Conservation (phyloP, 2,888 invertebrate genomes). For the Epicampocera succincta region DNA sequence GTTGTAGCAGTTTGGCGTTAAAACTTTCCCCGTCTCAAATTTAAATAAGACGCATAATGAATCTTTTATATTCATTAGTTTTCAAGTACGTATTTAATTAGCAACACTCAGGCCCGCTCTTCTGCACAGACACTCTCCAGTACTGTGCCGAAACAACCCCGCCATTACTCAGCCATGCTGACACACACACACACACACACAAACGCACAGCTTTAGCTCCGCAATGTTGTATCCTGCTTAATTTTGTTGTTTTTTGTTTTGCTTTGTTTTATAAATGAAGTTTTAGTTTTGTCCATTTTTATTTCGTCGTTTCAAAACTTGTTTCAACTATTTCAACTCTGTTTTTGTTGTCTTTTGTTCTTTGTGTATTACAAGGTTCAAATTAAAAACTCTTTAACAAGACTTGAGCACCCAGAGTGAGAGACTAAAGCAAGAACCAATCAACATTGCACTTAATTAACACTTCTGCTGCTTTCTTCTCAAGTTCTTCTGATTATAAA, state of each 20-base stretch:
- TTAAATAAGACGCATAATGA: constrained; percentile 35
- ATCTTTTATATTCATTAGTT: constrained; percentile 37
- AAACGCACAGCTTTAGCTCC: neutral
- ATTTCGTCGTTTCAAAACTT: neutral
- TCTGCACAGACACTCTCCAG: neutral
- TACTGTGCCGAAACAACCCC: neutral
- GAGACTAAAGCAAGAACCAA: constrained; percentile 25
- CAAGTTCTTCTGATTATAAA: neutral
- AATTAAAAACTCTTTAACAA: constrained; percentile 13
- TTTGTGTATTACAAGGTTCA: neutral
- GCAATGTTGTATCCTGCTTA: neutral
- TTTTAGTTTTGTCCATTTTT: constrained; percentile 12
- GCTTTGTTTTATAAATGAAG: neutral
- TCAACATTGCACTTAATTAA: constrained; percentile 37
- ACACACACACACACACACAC: neutral
- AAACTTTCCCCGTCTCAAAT: neutral
- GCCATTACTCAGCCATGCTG: neutral
- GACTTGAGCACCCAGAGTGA: neutral
- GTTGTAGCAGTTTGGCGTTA: no score
- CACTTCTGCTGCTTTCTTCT: constrained; percentile 3
- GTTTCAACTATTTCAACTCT: constrained; percentile 15
- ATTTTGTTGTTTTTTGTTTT: neutral
- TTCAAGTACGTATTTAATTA: constrained; percentile 19
- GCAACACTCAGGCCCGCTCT: neutral
- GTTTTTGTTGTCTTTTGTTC: neutral